Evolutionary conservation across 2,888 invertebrate species (phyloP).

Genomic region (Drosophila kambysellisi): DNA sequence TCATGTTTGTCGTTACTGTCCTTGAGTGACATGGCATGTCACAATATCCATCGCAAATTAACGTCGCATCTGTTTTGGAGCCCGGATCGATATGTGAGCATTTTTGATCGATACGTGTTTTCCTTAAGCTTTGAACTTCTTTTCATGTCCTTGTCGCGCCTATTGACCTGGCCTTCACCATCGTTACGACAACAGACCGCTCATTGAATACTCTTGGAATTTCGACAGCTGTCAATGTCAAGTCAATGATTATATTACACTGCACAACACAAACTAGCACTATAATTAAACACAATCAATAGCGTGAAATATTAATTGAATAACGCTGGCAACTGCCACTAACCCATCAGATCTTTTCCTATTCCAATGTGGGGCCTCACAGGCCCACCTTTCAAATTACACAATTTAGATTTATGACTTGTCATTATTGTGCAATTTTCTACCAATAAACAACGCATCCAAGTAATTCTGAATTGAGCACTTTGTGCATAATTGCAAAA

Average conservation of each 20-base stretch:
- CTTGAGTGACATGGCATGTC: slow-evolving; percentile 61
- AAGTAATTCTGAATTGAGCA: slow-evolving; percentile 24
- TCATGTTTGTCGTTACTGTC: slow-evolving; percentile 50
- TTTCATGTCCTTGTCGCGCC: slow-evolving; percentile 67
- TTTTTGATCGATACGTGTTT: slow-evolving; percentile 61
- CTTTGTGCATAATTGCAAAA: slow-evolving; percentile 14
- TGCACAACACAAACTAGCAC: slow-evolving; percentile 21
- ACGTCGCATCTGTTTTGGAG: slow-evolving; percentile 68
- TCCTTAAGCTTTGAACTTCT: slow-evolving; percentile 75
- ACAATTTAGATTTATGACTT: slow-evolving; percentile 21
- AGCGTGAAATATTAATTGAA: slow-evolving; percentile 72
- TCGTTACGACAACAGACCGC: slow-evolving; percentile 18
- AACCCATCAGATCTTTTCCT: background rate
- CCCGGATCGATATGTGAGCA: slow-evolving; percentile 59
- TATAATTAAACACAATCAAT: slow-evolving; percentile 67
- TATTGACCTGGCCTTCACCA: slow-evolving; percentile 41
- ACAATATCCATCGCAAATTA: slow-evolving; percentile 63
- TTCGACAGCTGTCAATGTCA: slow-evolving; percentile 69
- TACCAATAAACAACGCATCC: slow-evolving; percentile 38
- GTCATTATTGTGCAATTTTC: slow-evolving; percentile 50
- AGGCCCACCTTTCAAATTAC: background rate
- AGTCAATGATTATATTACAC: slow-evolving; percentile 33
- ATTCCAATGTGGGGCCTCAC: background rate
- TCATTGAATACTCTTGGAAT: slow-evolving; percentile 63
- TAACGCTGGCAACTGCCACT: slow-evolving; percentile 2